Base-by-base conservation (phyloP, 92 coral and sea anemone genomes). In the Heliopora coerulea region DNA sequence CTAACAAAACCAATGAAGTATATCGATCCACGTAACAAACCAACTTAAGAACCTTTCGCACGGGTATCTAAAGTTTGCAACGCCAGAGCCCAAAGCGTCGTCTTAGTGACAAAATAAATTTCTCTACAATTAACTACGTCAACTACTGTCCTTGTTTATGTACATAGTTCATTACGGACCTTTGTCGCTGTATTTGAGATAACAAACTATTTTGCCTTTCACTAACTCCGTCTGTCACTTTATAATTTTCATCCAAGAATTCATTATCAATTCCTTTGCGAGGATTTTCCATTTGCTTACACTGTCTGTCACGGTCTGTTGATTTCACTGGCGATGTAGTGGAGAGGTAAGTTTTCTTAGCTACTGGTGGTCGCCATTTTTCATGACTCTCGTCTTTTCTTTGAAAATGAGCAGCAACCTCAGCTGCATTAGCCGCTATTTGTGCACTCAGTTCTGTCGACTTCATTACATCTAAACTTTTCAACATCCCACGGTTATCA, bases 331-430 rank as follows among this genome's bases (percentile, higher is more conserved):
- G 76, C 3, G 76, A 69, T 21, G 76, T 69, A 1, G 76, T 42
- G 12, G 76, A 69, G 33, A 69, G 28, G 28, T 27, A 69, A 23
- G 49, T 69, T 46, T 69, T 69, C 44, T 69, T 69, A 15, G 76
- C 76, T 9, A 69, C 76, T 30, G 76, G 76, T 1, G 76, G 76
- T 31, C 76, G 61, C 76, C 76, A 69, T 52, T 48, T 69, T 26
- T 49, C 76, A 10, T 49, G 41, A 49, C 20, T 30, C 31, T 69
- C 76, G 44, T 69, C 76, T 48, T 69, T 69, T 21, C 62, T 54
- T 20, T 69, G 76, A 52, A 69, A 69, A 33, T 69, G 76, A 25
- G 76, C 76, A 21, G 76, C 76, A 34, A 69, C 76, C 21, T 49
- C 76, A 0, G 76, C 76, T 29, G 76, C 76, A 30, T 69, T 69